phyloP scores from a whole-genome alignment of 2,797 vertebrate species.

The Nothura maculosa region DNA sequence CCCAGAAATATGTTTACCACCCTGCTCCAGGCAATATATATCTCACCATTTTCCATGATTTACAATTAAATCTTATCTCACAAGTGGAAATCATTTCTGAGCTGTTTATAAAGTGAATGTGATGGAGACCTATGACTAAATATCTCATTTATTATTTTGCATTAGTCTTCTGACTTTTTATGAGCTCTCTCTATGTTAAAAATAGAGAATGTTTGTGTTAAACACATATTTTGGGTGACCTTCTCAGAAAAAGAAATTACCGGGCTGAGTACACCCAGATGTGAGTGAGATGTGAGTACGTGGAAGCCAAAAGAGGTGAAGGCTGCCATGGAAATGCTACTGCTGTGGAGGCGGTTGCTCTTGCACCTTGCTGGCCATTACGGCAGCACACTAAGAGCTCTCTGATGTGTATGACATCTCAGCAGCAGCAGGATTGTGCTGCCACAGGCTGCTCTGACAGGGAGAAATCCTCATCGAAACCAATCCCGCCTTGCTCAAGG shows the following conservation, averaged over 20 bases:
- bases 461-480: neutral
- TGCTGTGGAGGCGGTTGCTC: neutral
- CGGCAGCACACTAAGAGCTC: neutral
- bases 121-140: conserved; percentile 66
- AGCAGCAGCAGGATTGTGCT: neutral
- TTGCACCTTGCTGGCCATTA: neutral
- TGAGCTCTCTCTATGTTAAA: conserved; percentile 32
- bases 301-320: neutral
- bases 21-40: conserved; percentile 21
- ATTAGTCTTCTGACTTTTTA: conserved; percentile 51
- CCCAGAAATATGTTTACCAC: conserved; percentile 58
- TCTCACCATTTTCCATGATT: conserved; percentile 54
- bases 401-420: neutral
- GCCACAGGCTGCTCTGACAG: neutral
- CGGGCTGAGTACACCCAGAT: conserved; percentile 45
- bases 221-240: conserved; percentile 16
- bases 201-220: conserved; percentile 39
- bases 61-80: conserved; percentile 53
- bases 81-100: conserved; percentile 39
- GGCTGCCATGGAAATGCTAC: neutral
- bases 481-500: neutral
- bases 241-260: conserved; percentile 49
- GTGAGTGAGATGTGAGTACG: conserved; percentile 10
- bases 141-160: conserved; percentile 65
- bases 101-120: neutral